These are phyloP conservation scores for Tupiocoris notatus DNA, from an alignment of 2,888 invertebrate genomes.

Conservation along the genomic window DNA sequence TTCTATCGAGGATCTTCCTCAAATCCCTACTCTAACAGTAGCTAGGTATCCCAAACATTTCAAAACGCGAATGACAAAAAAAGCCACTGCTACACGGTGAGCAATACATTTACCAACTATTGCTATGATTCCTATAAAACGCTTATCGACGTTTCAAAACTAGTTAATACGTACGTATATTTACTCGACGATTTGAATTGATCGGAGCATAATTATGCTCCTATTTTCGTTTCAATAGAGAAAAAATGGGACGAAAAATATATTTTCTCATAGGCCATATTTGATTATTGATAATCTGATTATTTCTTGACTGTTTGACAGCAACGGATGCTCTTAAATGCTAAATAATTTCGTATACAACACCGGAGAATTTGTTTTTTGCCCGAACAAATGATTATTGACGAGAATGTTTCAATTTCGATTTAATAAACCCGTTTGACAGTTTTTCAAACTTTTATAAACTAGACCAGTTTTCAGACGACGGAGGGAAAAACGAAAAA, in stretches of 20 bases:
- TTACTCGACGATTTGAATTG: slow-evolving; percentile 1
- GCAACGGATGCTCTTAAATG: background rate
- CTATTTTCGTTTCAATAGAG: background rate
- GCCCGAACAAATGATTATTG: too few relatives aligned
- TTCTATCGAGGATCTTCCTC: too few relatives aligned
- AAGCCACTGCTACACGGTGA: slow-evolving; percentile 26
- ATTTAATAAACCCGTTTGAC: too few relatives aligned
- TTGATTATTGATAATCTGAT: background rate
- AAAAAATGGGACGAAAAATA: background rate
- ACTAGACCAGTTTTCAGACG: background rate
- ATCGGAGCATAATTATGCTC: background rate
- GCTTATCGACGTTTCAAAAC: slow-evolving; percentile 11
- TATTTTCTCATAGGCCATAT: background rate
- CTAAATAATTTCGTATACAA: background rate
- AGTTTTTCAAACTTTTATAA: background rate
- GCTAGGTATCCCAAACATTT: too few relatives aligned
- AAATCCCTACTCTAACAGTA: background rate
- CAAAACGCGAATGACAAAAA: slow-evolving; percentile 6
- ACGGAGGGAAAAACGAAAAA: background rate
- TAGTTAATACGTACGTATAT: slow-evolving; percentile 7
- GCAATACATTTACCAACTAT: slow-evolving; percentile 36
- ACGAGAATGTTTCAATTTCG: too few relatives aligned
- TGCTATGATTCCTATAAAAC: slow-evolving; percentile 26
- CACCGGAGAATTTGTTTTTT: too few relatives aligned
- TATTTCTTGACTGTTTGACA: background rate